phyloP scores from a whole-genome alignment of 2,113 vertebrate species.

The Callospermophilus lateralis region DNA sequence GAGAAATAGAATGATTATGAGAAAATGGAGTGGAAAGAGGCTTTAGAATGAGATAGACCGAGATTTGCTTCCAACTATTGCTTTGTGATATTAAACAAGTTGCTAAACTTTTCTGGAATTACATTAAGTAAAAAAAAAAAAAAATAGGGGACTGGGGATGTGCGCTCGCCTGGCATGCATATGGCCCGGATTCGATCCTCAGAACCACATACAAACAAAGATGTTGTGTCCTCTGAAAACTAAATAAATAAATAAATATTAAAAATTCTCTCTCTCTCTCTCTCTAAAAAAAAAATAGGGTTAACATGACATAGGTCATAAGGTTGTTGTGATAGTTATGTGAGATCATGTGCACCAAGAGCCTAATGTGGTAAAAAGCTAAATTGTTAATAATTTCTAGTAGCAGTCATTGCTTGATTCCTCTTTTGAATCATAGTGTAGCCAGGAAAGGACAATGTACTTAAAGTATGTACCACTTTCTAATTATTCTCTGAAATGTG shows the following conservation, averaged over 20 bases:
- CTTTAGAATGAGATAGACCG: background rate
- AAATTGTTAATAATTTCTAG: background rate
- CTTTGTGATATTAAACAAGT: background rate
- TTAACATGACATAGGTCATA: background rate
- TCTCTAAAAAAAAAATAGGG: background rate
- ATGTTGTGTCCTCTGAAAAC: no score
- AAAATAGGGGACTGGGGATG: no score
- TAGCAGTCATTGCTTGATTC: conserved; percentile 73
- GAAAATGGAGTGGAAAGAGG: background rate
- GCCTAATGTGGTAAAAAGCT: background rate
- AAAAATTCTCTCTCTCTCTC: no score
- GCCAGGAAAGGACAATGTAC: conserved; percentile 88
- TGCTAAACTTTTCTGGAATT: background rate
- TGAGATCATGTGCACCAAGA: background rate
- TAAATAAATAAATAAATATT: no score
- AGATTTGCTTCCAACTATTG: background rate
- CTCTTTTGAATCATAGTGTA: conserved; percentile 88
- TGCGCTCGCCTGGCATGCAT: no score
- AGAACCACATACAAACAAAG: no score
- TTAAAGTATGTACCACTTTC: conserved; percentile 83
- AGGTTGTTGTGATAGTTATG: background rate
- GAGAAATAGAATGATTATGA: background rate
- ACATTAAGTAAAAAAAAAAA: background rate
- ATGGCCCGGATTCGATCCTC: no score
- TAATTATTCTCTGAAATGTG: conserved; percentile 51